Evolutionary conservation across 2,888 invertebrate species (phyloP), one percentile per base, ranked within the genome.

Genomic region (Sympetrum striolatum): DNA sequence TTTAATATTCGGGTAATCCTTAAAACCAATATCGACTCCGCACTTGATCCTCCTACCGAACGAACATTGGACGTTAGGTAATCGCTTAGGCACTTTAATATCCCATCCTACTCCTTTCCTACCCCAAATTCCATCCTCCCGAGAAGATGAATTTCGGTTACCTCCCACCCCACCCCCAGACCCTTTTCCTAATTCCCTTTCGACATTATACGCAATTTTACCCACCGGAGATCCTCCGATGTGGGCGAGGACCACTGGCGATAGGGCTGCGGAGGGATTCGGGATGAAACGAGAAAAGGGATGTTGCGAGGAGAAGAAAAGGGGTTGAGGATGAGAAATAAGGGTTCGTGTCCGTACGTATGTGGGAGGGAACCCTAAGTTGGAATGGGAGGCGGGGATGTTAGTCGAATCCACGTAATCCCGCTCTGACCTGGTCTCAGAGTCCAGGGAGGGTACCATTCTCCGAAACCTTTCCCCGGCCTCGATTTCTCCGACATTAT

Each of bases 51-150:
- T 86, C 86, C 86, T 60, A 60, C 86, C 86, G 58, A 82, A 82
- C 86, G 86, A 58, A 86, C 86, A 64, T 64, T 86, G 86, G 86
- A 37, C 37, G 60, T 60, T 86, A 86, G 60, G 86, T 86, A 86
- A 86, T 86, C 86, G 86, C 86, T 86, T 35, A 86, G 60, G 86
- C 86, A 86, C 86, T 86, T 86, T 86, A 86, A 86, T 86, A 86
- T 86, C 86, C 82, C 82, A 58, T 53, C 81, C 81, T 31, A 25
- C 31, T 10, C 81, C 82, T 31, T 73, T 31, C 73, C 73, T 60
- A 35, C 37, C 60, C 86, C n/a, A 86, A 86, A 86, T 86, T 86
- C 86, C 86, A 39, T 22, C 60, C 60, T 60, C 60, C 86, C 39
- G 37, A 60, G 60, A 86, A 86, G 86, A 86, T 86, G 86, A 86